Evolutionary conservation across 1,140 invertebrate genomes (phyloP).

Genomic region (Euglossa dilemma): DNA sequence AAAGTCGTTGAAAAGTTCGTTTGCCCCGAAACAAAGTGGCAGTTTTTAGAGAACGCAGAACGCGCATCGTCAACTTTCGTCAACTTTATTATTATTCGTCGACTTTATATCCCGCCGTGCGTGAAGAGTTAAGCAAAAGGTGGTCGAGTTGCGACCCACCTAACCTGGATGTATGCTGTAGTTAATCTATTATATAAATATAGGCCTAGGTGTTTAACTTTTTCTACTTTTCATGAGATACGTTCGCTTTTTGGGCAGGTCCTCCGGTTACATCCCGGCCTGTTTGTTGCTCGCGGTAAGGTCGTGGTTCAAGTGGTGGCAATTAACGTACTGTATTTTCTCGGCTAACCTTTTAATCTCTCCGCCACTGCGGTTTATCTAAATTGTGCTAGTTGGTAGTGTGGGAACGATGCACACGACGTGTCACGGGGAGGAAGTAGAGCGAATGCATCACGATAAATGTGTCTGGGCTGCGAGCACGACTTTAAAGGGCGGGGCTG

Average conservation of each 20-base stretch:
- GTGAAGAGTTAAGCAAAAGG: too few species aligned
- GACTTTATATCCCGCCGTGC: too few species aligned
- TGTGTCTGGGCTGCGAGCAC: constrained; percentile 38
- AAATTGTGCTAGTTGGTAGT: constrained; percentile 49
- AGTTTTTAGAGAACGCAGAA: too few species aligned
- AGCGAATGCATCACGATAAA: constrained; percentile 51
- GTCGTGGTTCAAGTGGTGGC: constrained; percentile 56
- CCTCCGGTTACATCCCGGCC: background rate
- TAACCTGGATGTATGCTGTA: too few species aligned
- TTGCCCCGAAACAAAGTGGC: too few species aligned
- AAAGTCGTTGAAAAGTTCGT: too few species aligned
- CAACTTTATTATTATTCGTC: too few species aligned
- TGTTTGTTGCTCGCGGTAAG: constrained; percentile 33
- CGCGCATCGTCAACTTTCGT: too few species aligned
- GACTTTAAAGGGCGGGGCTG: constrained; percentile 40
- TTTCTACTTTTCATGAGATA: background rate
- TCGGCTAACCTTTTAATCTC: constrained; percentile 61
- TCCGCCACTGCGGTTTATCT: constrained; percentile 42
- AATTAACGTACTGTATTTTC: constrained; percentile 59
- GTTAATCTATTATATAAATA: too few species aligned
- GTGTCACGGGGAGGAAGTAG: constrained; percentile 46
- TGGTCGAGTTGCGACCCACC: too few species aligned
- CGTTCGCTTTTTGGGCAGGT: background rate
- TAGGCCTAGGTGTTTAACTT: background rate
- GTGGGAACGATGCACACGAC: constrained; percentile 48